Evolutionary conservation across 2,888 invertebrate species (phyloP).

Genomic region (Eupithecia dodoneata): DNA sequence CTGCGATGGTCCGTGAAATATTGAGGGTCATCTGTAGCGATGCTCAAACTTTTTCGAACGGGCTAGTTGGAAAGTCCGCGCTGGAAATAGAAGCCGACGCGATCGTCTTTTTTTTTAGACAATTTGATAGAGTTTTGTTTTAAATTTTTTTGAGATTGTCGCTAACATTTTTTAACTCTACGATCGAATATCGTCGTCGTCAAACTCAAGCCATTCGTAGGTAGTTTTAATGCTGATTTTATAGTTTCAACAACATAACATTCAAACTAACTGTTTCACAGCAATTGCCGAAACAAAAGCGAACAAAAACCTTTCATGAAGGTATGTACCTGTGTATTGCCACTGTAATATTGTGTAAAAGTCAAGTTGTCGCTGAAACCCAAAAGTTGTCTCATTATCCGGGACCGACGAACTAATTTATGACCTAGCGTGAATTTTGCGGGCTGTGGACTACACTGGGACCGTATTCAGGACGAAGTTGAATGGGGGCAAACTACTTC

Average conservation of each 20-base stretch:
- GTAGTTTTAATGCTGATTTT: background rate
- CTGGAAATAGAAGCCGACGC: background rate
- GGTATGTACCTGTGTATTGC: background rate
- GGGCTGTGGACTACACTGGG: conserved; percentile 20
- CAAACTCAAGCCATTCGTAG: background rate
- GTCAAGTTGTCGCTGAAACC: conserved; percentile 16
- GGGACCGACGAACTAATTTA: conserved; percentile 30
- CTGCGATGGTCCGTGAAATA: conserved; percentile 70
- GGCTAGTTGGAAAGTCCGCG: background rate
- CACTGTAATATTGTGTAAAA: conserved; percentile 16
- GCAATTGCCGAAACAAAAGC: background rate
- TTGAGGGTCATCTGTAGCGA: conserved; percentile 63
- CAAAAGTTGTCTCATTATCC: conserved; percentile 34
- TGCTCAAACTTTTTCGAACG: conserved; percentile 58
- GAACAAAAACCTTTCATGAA: background rate
- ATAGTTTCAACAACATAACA: background rate
- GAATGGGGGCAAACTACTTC: background rate
- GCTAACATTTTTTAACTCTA: background rate
- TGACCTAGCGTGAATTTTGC: conserved; percentile 27
- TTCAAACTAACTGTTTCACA: background rate
- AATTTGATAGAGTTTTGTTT: background rate
- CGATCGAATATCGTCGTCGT: background rate
- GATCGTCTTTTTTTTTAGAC: background rate
- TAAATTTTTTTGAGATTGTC: background rate
- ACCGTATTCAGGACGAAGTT: conserved; percentile 7